Conservation (phyloP, 2,113 vertebrate species). For the Anser cygnoides region DNA sequence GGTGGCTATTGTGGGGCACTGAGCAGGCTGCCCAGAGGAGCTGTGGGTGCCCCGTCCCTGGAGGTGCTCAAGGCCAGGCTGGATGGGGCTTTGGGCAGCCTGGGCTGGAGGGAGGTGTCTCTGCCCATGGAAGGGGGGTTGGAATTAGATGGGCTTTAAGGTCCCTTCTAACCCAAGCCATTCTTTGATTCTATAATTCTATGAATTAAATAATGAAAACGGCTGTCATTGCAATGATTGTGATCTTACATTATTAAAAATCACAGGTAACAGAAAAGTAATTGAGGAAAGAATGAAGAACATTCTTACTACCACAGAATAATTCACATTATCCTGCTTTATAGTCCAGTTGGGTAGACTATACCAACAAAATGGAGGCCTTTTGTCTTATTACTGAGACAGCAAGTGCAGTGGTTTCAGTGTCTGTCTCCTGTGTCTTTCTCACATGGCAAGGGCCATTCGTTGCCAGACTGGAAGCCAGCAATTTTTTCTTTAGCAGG, state of each 20-base stretch:
- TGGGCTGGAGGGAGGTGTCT: no score
- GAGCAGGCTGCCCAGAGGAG: no score
- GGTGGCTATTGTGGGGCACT: no score
- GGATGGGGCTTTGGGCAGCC: no score
- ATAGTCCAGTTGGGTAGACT: neutral
- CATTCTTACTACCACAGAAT: neutral
- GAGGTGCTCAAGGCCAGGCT: no score
- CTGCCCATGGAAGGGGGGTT: no score
- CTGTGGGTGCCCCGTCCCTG: no score
- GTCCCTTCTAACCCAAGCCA: no score
- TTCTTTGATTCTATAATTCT: no score
- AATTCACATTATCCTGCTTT: neutral
- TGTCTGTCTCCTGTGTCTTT: neutral
- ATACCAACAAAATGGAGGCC: neutral
- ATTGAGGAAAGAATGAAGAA: neutral
- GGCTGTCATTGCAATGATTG: fast-evolving
- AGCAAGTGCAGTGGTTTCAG: neutral
- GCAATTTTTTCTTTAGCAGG: neutral
- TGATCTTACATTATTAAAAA: neutral
- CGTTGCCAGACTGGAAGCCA: neutral
- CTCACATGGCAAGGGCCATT: neutral
- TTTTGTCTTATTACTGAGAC: neutral
- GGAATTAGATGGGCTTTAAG: no score
- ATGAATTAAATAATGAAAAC: neutral
- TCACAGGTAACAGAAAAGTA: neutral